Base-by-base conservation (phyloP, 2,797 vertebrate species). In the Lepus townsendii region DNA sequence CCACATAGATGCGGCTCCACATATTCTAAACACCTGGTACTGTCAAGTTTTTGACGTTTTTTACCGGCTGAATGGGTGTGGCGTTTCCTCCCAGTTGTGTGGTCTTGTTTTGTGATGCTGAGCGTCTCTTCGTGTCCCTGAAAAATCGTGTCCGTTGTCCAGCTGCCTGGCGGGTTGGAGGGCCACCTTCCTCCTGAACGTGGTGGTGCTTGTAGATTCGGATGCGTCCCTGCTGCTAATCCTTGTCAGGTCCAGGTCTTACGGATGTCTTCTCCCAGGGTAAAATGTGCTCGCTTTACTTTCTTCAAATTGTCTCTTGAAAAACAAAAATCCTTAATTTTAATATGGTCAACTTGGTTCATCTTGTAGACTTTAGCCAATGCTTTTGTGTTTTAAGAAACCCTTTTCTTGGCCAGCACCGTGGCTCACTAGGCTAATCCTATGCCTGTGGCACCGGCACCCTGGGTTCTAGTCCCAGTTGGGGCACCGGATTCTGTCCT, bases 281-380 rank as follows among this genome's bases (percentile, higher is more conserved):
- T 66, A 24, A 26, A 19, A 52, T 26, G 69, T 84, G 32, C 47
- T 26, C 78, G 24, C 91, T 92, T 60, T 22, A 76, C 12, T 66
- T 17, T 66, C 54, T 87, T 69, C 62, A 69, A 62, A 35, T 72
- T 62, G 19, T 42, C 24, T 94, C 57, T 75, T 78, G 17, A 62
- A 87, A 93, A 79, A 30, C 26, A 88, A 83, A 76, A 80, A 52
- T 54, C 72, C 54, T 71, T 65, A 50, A 79, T 91, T 88, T 83
- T 88, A 79, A 63, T 83, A 69, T 19, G 57, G 35, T 68, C 71
- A 60, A 60, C 32, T 63, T 27, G 83, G 69, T 92, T 90, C 26
- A 76, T 26, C 30, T 86, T 93, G 65, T 72, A 42, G 65, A 69
- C 83, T 57, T 83, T 75, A 91, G 8, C 72, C 66, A 88, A 27